Conservation (phyloP, 2,888 invertebrate species). For the Baronia brevicornis region DNA sequence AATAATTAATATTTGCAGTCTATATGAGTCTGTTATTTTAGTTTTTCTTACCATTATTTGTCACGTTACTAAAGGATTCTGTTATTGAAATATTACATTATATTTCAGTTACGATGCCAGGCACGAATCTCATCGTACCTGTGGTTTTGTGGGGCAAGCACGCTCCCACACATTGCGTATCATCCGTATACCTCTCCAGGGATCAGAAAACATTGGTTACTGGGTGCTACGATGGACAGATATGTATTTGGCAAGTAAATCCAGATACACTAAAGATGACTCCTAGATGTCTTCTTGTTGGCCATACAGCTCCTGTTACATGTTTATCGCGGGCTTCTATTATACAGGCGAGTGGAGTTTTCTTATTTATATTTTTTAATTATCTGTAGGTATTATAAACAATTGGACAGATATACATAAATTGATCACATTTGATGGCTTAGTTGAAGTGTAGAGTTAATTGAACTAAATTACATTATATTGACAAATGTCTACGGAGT, state of each 20-base stretch:
- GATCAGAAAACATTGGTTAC: constrained; percentile 96
- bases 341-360: constrained; percentile 49
- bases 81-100: background rate
- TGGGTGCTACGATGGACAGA: constrained; percentile 98
- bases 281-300: constrained; percentile 92
- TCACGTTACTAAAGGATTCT: background rate
- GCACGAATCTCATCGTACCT: constrained; percentile 95
- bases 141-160: constrained; percentile 98
- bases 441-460: too few species aligned
- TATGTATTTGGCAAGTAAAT: constrained; percentile 92
- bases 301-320: constrained; percentile 95
- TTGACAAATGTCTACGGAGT: too few species aligned
- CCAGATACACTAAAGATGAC: constrained; percentile 90
- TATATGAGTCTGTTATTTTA: constrained; percentile 11
- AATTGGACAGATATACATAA: constrained; percentile 15
- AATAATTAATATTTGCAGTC: constrained; percentile 45
- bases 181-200: constrained; percentile 91
- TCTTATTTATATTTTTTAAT: constrained; percentile 1
- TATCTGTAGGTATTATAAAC: constrained; percentile 24
- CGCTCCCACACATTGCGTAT: constrained; percentile 97
- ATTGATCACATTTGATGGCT: too few species aligned
- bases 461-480: too few species aligned
- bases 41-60: constrained; percentile 3
- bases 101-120: constrained; percentile 73
- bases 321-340: constrained; percentile 91